Evolutionary conservation across 2,888 invertebrate species (phyloP).

Genomic region (Ennomos erosarius): DNA sequence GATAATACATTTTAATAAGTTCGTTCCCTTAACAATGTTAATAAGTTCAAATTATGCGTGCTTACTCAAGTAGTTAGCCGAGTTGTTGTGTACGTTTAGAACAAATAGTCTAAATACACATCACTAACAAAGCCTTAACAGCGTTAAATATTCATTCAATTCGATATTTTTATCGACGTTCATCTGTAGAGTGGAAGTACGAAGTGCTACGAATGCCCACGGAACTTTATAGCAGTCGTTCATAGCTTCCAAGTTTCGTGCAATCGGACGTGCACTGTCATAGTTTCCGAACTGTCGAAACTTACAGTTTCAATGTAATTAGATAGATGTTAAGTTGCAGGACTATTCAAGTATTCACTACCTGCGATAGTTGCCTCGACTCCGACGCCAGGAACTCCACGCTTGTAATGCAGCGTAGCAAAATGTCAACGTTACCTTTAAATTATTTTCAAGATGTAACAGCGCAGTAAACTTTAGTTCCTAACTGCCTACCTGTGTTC

Average conservation of each 20-base stretch:
- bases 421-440: slow-evolving; percentile 8
- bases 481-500: slow-evolving; percentile 14
- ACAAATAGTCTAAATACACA: too few relatives aligned
- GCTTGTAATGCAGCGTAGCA: neutral
- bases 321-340: slow-evolving; percentile 37
- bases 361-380: slow-evolving; percentile 45
- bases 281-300: slow-evolving; percentile 41
- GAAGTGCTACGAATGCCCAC: slow-evolving; percentile 44
- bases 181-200: slow-evolving; percentile 40
- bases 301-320: slow-evolving; percentile 31
- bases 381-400: neutral
- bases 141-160: too few relatives aligned
- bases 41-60: too few relatives aligned
- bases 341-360: slow-evolving; percentile 46
- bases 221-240: slow-evolving; percentile 34
- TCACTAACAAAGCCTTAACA: too few relatives aligned
- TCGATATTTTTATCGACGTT: slow-evolving; percentile 13
- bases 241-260: slow-evolving; percentile 30
- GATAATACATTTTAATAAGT: too few relatives aligned
- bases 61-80: too few relatives aligned
- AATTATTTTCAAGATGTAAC: slow-evolving; percentile 41
- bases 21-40: too few relatives aligned
- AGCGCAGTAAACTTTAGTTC: slow-evolving; percentile 10
- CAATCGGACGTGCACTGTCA: slow-evolving; percentile 37
- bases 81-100: too few relatives aligned